phyloP scores from a whole-genome alignment of 2,113 vertebrate species.

The Dasyurus viverrinus region DNA sequence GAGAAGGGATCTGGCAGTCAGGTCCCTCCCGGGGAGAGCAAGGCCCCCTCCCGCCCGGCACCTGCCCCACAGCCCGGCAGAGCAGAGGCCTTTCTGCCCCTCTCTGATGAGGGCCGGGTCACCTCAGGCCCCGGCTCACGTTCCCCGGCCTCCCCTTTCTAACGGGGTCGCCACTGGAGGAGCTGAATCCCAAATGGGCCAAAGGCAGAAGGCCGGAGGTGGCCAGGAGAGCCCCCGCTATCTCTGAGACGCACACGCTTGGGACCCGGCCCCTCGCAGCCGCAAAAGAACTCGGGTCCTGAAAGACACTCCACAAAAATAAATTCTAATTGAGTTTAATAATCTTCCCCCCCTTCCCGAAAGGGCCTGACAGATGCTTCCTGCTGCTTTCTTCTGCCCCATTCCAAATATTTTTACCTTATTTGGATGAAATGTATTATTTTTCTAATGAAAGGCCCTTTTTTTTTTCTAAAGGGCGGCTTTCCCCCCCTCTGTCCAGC shows the following conservation, averaged over 20 bases:
- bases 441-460: constrained; percentile 89
- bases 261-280: not conserved
- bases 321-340: constrained; percentile 83
- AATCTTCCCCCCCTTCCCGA: constrained; percentile 84
- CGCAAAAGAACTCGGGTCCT: constrained; percentile 63
- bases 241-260: not conserved
- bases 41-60: too few relatives aligned
- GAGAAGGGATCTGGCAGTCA: not conserved
- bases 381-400: constrained; percentile 86
- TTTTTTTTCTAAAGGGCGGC: constrained; percentile 81
- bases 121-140: not conserved
- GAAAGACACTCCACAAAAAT: constrained; percentile 82
- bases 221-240: fast-evolving
- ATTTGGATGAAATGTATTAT: constrained; percentile 92
- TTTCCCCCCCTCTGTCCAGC: constrained; percentile 82
- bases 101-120: not conserved
- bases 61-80: not conserved
- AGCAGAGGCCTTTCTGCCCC: not conserved
- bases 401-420: constrained; percentile 92
- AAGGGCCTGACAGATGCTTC: constrained; percentile 83
- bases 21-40: not conserved
- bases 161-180: not conserved
- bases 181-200: not conserved
- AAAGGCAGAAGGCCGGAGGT: fast-evolving
- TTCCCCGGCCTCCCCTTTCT: not conserved